Conservation (phyloP, 2,888 invertebrate species). For the Lasioglossum pauxillum region DNA sequence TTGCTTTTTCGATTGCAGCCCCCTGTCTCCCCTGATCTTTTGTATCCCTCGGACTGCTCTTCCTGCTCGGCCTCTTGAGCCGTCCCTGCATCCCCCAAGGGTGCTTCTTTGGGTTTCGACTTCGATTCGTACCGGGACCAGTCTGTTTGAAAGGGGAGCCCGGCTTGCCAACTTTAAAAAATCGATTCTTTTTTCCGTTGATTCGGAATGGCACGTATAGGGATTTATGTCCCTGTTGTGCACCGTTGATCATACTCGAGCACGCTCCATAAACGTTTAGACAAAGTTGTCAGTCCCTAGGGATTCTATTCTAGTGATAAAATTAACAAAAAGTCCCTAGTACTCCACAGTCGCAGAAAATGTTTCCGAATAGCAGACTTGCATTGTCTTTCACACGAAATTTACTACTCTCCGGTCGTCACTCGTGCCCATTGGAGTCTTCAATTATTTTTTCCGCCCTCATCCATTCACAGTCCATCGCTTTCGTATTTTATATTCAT, state of each 20-base stretch:
- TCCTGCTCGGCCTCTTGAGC: not conserved
- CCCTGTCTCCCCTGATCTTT: not conserved
- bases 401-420: not conserved
- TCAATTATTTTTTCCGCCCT: not conserved
- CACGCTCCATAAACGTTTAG: not conserved
- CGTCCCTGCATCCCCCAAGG: not conserved
- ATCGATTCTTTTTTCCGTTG: not conserved
- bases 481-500: slow-evolving; percentile 19
- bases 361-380: not conserved
- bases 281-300: not conserved
- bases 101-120: not conserved
- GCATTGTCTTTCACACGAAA: not conserved
- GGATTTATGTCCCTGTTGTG: not conserved
- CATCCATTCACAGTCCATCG: not conserved
- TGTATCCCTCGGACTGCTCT: not conserved
- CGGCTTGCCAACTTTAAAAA: not conserved
- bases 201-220: not conserved
- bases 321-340: not conserved
- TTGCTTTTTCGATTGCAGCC: not conserved
- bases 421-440: not conserved
- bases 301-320: not conserved
- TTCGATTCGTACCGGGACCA: not conserved
- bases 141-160: not conserved
- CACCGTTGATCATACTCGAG: not conserved
- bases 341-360: not conserved